Evolutionary conservation across 1,140 invertebrate genomes (phyloP).

Genomic region (Drosophila pruinosa): DNA sequence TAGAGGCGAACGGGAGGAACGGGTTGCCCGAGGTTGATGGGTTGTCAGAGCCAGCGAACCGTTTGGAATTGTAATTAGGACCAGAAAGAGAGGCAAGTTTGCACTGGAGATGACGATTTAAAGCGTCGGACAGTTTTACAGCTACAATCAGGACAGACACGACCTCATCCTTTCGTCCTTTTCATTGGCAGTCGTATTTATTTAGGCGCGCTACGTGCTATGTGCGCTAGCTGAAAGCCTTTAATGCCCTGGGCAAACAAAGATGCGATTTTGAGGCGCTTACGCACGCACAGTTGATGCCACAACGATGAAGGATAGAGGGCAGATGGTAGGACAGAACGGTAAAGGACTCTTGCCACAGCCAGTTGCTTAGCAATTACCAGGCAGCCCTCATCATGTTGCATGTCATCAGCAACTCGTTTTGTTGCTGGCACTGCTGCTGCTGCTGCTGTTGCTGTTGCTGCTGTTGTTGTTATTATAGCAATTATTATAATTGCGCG

Average conservation of each 20-base stretch:
- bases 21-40: conserved; percentile 20
- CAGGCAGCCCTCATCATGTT: conserved; percentile 50
- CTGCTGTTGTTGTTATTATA: conserved; percentile 62
- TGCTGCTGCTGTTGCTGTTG: conserved; percentile 32
- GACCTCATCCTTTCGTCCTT: conserved; percentile 11
- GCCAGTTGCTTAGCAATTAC: neutral
- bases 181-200: conserved; percentile 49
- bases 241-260: conserved; percentile 72
- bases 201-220: conserved; percentile 57
- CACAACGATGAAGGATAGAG: neutral
- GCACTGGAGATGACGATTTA: conserved; percentile 33
- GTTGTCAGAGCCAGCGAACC: conserved; percentile 57
- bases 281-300: conserved; percentile 53
- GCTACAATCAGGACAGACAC: conserved; percentile 1
- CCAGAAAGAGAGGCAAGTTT: conserved; percentile 7
- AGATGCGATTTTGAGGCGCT: conserved; percentile 60
- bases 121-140: conserved; percentile 27
- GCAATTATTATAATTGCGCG: conserved; percentile 78
- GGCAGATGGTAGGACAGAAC: neutral
- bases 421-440: conserved; percentile 26
- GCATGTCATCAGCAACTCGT: conserved; percentile 52
- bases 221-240: conserved; percentile 58
- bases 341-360: conserved; percentile 1
- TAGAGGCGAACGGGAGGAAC: neutral
- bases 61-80: conserved; percentile 71